Base-by-base conservation (phyloP, 1,140 invertebrate genomes). In the Cydia fagiglandana region DNA sequence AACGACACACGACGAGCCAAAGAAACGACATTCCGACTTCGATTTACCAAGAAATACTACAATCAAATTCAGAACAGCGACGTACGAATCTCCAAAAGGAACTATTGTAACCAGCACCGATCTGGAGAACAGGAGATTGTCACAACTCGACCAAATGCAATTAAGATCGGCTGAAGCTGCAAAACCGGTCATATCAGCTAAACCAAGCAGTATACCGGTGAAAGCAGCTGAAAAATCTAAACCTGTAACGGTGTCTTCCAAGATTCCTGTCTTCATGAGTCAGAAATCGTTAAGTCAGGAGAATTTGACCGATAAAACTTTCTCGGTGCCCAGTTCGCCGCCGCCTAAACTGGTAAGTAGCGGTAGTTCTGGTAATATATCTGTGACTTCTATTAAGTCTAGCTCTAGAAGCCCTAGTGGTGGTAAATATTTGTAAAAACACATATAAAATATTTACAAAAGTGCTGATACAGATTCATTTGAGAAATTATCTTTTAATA, bases 61-160 rank as follows among this genome's bases (percentile, higher is more conserved):
- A 73, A 95, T 95, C 75, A 93, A 94, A 84, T 95, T 95, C 83
- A 91, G 93, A 38, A 95, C 94, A 20, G 93, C 94, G 0, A 94
- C 94, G 34, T 94, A 95, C 81, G 94, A 94, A 91, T 88, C 89
- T 77, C 88, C 89, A 28, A 93, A 92, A 76, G 88, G 89, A 1
- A 88, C 91, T 0, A 91, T 93, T 70, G 89, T 93, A 0, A 93
- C 91, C 0, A 93, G 91, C 76, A 93, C 91, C 17, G 91, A 93
- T 79, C 74, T 93, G 28, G 91, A 93, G 75, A 93, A 93, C 79
- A 78, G 90, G 74, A 83, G 94, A 77, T 83, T 94, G 15, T 94
- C 94, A 12, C 90, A 93, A 77, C 75, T 93, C 47, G 91, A 93
- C 70, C 91, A 93, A 76, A 86, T 90, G 80, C 88, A 90, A 41